A percentile compares a stretch with the other conserved stretches of the same genome.
These are phyloP conservation scores for Turdus rufiventris DNA, from an alignment of 2,113 vertebrate genomes.

Conservation along the genomic window DNA sequence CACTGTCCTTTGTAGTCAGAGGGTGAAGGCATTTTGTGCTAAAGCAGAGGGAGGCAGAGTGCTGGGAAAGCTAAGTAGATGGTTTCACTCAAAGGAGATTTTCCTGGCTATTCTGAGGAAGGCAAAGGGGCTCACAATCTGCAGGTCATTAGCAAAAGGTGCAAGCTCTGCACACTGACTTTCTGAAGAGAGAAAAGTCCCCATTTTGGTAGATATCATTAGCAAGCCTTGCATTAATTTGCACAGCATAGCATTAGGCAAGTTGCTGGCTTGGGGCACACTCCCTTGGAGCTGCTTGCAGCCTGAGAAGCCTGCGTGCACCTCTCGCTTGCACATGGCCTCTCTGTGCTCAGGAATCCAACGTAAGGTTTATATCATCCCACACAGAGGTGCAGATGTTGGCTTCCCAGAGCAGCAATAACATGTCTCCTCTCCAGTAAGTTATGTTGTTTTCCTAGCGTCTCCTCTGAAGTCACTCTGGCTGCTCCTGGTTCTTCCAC, in stretches of 20 bases:
- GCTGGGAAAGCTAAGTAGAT: background rate
- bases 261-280: background rate
- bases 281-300: background rate
- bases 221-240: background rate
- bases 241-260: background rate
- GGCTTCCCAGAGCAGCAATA: slow-evolving; percentile 62
- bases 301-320: background rate
- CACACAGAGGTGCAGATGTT: slow-evolving; percentile 63
- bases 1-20: background rate
- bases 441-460: slow-evolving; percentile 47
- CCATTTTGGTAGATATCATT: background rate
- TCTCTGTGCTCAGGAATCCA: slow-evolving; percentile 54
- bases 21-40: background rate
- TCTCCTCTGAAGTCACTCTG: slow-evolving; percentile 49
- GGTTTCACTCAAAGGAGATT: background rate
- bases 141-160: background rate
- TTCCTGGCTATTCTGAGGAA: background rate
- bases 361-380: slow-evolving; percentile 57
- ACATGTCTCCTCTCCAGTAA: slow-evolving; percentile 43
- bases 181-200: background rate
- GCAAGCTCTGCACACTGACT: background rate
- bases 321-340: slow-evolving; percentile 27
- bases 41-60: background rate
- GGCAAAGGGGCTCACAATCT: background rate
- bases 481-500: slow-evolving; percentile 19